Conservation (phyloP, 2,113 vertebrate species). For the Hippocampus abdominalis region DNA sequence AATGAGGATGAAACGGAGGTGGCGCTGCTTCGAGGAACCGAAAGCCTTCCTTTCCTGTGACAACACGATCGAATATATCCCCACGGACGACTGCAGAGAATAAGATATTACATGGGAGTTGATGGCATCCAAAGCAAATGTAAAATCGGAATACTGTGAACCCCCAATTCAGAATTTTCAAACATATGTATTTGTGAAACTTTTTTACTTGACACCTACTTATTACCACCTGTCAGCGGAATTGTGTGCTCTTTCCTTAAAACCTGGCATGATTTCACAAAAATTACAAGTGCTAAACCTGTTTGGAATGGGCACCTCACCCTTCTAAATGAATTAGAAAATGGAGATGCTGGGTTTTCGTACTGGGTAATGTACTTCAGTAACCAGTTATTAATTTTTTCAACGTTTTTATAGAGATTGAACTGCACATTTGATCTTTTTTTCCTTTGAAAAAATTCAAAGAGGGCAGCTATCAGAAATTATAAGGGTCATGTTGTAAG, state of each 20-base stretch:
- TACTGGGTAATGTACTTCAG: too few relatives aligned
- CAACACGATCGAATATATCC: conserved; percentile 12
- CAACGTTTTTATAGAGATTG: too few relatives aligned
- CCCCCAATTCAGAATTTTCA: background rate
- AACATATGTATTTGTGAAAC: background rate
- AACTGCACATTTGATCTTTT: too few relatives aligned
- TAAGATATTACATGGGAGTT: background rate
- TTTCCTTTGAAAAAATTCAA: too few relatives aligned
- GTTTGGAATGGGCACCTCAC: background rate
- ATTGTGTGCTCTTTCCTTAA: background rate
- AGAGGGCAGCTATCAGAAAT: too few relatives aligned
- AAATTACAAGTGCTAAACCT: background rate
- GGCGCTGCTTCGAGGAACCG: conserved; percentile 1
- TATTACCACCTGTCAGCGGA: background rate
- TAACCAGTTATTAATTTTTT: too few relatives aligned
- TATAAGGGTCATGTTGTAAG: too few relatives aligned
- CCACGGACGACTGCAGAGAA: background rate
- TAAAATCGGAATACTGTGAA: background rate
- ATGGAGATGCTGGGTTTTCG: background rate
- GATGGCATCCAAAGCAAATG: background rate
- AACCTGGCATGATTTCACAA: background rate
- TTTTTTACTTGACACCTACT: background rate
- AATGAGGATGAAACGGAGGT: background rate
- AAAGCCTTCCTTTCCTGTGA: background rate
- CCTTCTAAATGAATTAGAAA: background rate